Conservation (phyloP, 2,113 vertebrate genomes). For the Corynorhinus townsendii region DNA sequence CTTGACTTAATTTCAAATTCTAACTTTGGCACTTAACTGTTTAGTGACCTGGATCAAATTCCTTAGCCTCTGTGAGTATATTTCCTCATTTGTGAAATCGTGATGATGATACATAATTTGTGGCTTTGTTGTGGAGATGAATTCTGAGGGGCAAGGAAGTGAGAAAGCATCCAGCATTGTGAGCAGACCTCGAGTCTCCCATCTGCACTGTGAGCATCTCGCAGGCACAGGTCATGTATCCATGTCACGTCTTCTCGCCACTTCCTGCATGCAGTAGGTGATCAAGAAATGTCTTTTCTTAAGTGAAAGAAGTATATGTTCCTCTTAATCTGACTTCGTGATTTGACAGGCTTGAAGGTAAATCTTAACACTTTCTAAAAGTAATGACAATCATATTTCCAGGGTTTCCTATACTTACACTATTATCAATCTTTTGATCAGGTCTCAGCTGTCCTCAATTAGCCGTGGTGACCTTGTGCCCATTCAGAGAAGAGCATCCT, state of each 20-base stretch:
- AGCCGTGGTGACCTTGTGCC: background rate
- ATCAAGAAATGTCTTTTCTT: background rate
- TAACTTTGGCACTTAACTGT: background rate
- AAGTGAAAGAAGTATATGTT: background rate
- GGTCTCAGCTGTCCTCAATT: background rate
- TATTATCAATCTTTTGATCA: background rate
- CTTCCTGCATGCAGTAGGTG: background rate
- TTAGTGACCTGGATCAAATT: background rate
- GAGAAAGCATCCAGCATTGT: background rate
- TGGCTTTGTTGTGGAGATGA: background rate
- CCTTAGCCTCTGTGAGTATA: background rate
- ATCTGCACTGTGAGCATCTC: background rate
- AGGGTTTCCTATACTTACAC: background rate
- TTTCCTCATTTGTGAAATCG: background rate
- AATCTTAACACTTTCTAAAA: background rate
- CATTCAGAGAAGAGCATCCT: background rate
- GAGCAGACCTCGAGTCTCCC: background rate
- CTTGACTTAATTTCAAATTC: background rate
- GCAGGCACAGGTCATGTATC: background rate
- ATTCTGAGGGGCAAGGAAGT: background rate
- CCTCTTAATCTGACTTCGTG: background rate
- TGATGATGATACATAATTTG: background rate
- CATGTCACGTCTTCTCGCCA: background rate
- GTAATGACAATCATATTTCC: background rate
- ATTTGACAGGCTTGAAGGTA: background rate